Evolutionary conservation across 2,113 vertebrate species (phyloP).

Genomic region (Miniopterus natalensis): DNA sequence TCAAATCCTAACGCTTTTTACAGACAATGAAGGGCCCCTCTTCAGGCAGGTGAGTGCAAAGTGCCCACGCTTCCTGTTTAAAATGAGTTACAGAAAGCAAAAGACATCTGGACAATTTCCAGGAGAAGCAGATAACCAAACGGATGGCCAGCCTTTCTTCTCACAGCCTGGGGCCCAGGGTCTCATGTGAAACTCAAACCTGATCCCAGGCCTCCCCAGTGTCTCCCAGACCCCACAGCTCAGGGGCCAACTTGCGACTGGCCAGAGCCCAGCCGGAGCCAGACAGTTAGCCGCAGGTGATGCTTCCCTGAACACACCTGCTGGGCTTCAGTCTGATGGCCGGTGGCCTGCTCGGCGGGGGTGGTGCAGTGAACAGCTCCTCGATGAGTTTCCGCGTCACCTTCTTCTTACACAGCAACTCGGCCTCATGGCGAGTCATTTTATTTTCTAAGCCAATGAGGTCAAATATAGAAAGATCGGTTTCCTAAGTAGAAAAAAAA

Average conservation of each 20-base stretch:
- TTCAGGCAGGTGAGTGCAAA: accelerated
- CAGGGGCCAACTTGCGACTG: not conserved
- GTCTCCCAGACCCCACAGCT: accelerated
- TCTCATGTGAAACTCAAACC: accelerated
- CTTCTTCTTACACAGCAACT: slow-evolving; percentile 90
- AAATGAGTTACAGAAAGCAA: accelerated
- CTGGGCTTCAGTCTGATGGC: slow-evolving; percentile 91
- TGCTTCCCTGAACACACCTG: slow-evolving; percentile 86
- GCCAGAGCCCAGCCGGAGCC: not conserved
- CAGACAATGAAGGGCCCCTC: not conserved
- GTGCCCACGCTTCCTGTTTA: accelerated
- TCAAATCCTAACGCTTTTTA: too few relatives aligned
- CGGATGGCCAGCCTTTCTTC: accelerated
- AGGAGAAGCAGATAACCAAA: not conserved
- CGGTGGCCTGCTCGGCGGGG: slow-evolving; percentile 85
- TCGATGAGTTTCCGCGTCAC: slow-evolving; percentile 92
- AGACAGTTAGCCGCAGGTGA: accelerated
- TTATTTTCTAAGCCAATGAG: slow-evolving; percentile 90
- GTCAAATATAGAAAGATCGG: slow-evolving; percentile 90
- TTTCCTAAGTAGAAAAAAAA: slow-evolving; percentile 81
- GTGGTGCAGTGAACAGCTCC: slow-evolving; percentile 89
- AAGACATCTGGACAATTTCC: accelerated
- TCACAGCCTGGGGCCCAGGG: accelerated
- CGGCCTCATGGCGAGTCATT: slow-evolving; percentile 89
- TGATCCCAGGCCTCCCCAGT: not conserved